phyloP scores from a whole-genome alignment of 2,797 vertebrate species.

The Mycteria americana region DNA sequence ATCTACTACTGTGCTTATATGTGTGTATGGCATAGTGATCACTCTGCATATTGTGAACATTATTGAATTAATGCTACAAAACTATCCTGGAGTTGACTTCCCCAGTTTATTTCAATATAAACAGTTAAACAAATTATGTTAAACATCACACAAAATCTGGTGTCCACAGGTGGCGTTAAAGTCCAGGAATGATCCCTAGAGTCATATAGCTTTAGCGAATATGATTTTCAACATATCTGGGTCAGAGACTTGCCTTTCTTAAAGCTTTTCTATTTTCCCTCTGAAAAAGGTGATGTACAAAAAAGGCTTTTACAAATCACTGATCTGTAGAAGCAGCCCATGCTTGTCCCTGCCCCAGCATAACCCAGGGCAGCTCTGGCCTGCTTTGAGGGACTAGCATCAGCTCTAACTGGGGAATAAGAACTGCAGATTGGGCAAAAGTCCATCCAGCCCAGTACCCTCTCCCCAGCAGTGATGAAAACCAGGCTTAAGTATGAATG shows the following conservation, averaged over 20 bases:
- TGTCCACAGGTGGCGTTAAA: neutral
- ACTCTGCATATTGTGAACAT: neutral
- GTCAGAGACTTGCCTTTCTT: neutral
- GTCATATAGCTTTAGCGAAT: neutral
- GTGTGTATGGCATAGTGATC: too few species aligned
- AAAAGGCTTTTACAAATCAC: neutral
- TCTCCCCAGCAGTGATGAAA: neutral
- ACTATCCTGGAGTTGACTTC: neutral
- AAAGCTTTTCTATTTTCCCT: neutral
- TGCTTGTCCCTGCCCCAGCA: neutral
- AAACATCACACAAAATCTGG: neutral
- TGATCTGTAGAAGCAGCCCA: neutral
- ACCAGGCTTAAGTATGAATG: neutral
- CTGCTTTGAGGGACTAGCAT: neutral
- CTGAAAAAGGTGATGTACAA: neutral
- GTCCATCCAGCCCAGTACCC: neutral
- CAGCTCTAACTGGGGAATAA: neutral
- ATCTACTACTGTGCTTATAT: neutral
- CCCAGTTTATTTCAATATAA: neutral
- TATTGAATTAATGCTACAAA: neutral
- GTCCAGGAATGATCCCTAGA: neutral
- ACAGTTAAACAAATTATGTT: neutral
- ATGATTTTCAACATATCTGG: neutral
- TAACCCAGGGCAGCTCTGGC: neutral
- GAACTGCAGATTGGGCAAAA: neutral